Conservation (phyloP, 2,797 vertebrate genomes). For the Delichon dasypus region DNA sequence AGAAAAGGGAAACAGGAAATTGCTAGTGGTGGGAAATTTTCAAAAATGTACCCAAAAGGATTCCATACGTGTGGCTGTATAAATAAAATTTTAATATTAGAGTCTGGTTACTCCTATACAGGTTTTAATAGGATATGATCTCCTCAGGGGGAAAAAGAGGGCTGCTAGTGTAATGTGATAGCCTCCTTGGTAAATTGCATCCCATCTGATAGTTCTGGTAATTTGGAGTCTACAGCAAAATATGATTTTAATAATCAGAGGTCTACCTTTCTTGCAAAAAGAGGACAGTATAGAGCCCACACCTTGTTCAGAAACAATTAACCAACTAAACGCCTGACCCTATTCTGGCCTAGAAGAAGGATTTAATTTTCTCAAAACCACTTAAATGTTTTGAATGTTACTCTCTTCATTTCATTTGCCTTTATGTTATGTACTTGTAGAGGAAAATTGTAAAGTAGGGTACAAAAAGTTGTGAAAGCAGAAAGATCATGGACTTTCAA, state of each 20-base stretch:
- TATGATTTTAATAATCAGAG: neutral
- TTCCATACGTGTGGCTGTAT: neutral
- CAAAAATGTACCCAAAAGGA: conserved; percentile 25
- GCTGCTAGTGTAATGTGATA: neutral
- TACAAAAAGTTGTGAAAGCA: neutral
- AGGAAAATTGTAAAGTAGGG: neutral
- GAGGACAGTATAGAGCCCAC: neutral
- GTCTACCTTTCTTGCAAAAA: neutral
- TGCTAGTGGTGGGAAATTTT: conserved; percentile 54
- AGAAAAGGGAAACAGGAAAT: conserved; percentile 61
- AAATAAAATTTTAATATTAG: conserved; percentile 35
- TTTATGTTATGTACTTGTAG: neutral
- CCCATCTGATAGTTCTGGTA: neutral
- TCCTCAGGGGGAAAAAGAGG: neutral
- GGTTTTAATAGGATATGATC: neutral
- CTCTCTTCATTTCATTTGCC: neutral
- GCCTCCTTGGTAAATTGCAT: neutral
- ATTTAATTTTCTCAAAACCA: neutral
- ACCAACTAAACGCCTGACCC: neutral
- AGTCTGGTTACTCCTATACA: neutral
- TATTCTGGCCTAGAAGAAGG: neutral
- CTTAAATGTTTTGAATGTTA: neutral
- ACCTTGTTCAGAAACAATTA: neutral
- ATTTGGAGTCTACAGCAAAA: neutral
- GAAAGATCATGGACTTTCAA: neutral